Conservation (phyloP, 2,113 vertebrate genomes). For the Piprites chloris region DNA sequence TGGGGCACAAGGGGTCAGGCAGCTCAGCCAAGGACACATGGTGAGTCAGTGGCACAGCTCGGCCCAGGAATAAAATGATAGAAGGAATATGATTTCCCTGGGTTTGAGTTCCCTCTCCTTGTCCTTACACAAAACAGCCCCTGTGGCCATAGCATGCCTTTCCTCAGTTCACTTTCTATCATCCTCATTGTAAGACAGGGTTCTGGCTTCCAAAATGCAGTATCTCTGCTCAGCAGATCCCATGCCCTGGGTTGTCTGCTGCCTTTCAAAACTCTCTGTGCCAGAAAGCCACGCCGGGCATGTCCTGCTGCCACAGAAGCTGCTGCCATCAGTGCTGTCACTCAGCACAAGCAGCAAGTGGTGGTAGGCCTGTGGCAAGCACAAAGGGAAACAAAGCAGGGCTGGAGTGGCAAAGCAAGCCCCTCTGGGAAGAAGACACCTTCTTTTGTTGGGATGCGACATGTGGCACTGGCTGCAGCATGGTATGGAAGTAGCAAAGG, state of each 20-base stretch:
- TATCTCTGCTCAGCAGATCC: background rate
- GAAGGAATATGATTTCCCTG: background rate
- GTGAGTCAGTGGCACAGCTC: background rate
- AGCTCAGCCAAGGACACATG: background rate
- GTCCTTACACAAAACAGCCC: background rate
- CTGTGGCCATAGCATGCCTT: background rate
- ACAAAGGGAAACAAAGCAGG: background rate
- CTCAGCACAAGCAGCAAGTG: rapidly evolving
- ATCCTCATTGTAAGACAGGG: background rate
- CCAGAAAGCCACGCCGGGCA: rapidly evolving
- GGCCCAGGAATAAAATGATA: background rate
- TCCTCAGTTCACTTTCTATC: background rate
- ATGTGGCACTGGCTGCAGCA: constrained; percentile 10
- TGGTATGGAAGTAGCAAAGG: constrained; percentile 44
- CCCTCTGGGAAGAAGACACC: background rate
- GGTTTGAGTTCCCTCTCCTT: background rate
- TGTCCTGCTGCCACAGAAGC: rapidly evolving
- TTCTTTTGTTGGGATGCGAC: background rate
- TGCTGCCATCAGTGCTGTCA: background rate
- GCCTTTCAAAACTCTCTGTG: background rate
- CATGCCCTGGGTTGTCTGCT: background rate
- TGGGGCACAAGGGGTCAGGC: background rate
- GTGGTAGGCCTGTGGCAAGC: background rate
- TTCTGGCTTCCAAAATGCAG: background rate
- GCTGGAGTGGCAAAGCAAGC: background rate